A percentile compares a stretch with the other conserved stretches of the same genome.
Evolutionary conservation across 2,113 vertebrate species (phyloP).

Genomic region (Oreochromis aureus): DNA sequence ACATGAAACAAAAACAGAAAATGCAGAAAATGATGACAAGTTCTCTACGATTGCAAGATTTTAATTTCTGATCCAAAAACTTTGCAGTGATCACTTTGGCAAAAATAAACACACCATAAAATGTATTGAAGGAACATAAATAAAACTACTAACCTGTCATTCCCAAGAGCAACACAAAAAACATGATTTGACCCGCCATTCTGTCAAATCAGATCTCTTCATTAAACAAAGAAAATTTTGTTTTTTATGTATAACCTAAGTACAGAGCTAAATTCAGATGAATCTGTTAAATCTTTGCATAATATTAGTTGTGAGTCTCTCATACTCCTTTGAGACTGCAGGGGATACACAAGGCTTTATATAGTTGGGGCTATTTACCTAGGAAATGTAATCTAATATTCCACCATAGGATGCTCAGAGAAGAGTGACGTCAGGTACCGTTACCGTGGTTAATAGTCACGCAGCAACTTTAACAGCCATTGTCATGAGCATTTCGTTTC

Average conservation of each 20-base stretch:
- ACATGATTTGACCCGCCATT: not conserved
- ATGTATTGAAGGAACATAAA: not conserved
- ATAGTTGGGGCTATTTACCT: not conserved
- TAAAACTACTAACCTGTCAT: not conserved
- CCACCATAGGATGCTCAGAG: not conserved
- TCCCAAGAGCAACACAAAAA: not conserved
- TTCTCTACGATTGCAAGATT: rapidly evolving
- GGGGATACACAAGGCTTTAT: not conserved
- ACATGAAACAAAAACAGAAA: rapidly evolving
- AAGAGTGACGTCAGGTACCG: not conserved
- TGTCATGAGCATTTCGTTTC: too few species aligned
- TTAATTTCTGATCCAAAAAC: not conserved
- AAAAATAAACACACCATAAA: not conserved
- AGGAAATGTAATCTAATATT: not conserved
- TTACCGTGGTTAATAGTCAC: not conserved
- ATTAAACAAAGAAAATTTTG: not conserved
- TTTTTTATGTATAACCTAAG: not conserved
- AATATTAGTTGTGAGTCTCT: not conserved
- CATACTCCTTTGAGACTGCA: not conserved
- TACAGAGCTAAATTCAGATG: not conserved
- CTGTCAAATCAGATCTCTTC: not conserved
- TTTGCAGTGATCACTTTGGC: rapidly evolving
- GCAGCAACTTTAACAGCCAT: not conserved
- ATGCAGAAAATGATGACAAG: not conserved
- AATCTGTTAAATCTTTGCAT: not conserved